Conservation (phyloP, 2,888 invertebrate genomes). For the Himalopsyche kuldschensis region DNA sequence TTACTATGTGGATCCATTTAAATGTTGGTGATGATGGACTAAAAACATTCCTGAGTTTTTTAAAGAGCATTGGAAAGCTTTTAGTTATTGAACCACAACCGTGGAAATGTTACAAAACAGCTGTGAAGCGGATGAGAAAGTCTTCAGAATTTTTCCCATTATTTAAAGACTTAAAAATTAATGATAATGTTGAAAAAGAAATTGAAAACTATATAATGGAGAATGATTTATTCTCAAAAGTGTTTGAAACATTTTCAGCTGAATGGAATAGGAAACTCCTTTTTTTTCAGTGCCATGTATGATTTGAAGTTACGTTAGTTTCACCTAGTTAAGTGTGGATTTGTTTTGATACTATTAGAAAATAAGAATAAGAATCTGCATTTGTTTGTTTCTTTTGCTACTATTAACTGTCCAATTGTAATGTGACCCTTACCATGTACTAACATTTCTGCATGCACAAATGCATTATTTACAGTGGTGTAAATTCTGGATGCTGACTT, state of each 20-base stretch:
- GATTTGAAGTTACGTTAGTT: background rate
- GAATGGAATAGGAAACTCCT: conserved; percentile 72
- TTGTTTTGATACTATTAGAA: no score
- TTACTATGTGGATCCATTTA: conserved; percentile 90
- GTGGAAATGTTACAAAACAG: conserved; percentile 82
- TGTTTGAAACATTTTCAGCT: conserved; percentile 62
- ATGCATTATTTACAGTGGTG: no score
- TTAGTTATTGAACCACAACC: conserved; percentile 81
- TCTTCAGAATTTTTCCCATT: conserved; percentile 64
- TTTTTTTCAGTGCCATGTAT: conserved; percentile 53
- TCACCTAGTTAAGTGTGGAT: background rate
- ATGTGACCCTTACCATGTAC: no score
- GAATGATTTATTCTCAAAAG: conserved; percentile 54
- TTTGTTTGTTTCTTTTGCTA: no score
- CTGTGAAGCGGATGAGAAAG: conserved; percentile 70
- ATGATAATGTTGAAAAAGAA: conserved; percentile 61
- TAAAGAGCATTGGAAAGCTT: conserved; percentile 58
- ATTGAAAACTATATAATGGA: conserved; percentile 61
- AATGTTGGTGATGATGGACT: conserved; percentile 80
- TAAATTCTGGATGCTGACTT: no score
- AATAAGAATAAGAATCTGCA: no score
- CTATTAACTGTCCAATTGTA: no score
- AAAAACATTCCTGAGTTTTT: conserved; percentile 60
- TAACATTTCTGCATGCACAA: no score
- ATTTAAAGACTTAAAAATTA: conserved; percentile 63